Evolutionary conservation across 1,140 invertebrate species (phyloP), one percentile per base, ranked within the genome.

Genomic region (Leptopilina boulardi): DNA sequence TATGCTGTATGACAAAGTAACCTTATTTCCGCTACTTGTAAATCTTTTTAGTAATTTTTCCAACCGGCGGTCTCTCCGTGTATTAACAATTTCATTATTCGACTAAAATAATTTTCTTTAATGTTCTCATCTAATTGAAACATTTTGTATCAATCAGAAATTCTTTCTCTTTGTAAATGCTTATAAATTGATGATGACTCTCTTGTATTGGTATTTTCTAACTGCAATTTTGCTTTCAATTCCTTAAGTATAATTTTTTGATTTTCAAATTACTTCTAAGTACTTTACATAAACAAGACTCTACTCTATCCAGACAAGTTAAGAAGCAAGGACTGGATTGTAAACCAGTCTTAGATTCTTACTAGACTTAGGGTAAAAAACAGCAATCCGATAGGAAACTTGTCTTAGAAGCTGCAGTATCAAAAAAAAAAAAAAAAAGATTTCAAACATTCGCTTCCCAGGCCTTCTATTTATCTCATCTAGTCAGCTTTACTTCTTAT

Each of bases 271-370:
- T 75, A 70, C 75, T 75, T 70, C 79, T 83, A 81, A 77, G 77
- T 75, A 59, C 76, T 81, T 83, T 82, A 80, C 82, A 84, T 82
- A 78, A 83, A 81, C 78, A 74, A 77, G 66, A 80, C 70, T n/a
- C n/a, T 75, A 76, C 76, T 77, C 59, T 73, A 80, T 73, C 79
- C 70, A 76, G 66, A 30, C 15, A 44, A 30, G 56, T 59, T 74
- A 75, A 77, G 75, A 80, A 70, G 70, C 18, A 75, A 59, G 74
- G 84, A 85, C 85, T 80, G 81, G 81, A 86, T 84, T 76, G 80
- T 80, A 87, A 87, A 87, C 86, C 84, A 82, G 85, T 86, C 84
- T 85, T 86, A 85, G 82, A 87, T 86, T 85, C 83, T 77, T 77
- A 82, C 80, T 79, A 82, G 83, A 78, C 78, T 76, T 54, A 56